A percentile compares a stretch with the other conserved stretches of the same genome.
Conservation (phyloP, 2,888 invertebrate species). For the Lasioglossum morio region DNA sequence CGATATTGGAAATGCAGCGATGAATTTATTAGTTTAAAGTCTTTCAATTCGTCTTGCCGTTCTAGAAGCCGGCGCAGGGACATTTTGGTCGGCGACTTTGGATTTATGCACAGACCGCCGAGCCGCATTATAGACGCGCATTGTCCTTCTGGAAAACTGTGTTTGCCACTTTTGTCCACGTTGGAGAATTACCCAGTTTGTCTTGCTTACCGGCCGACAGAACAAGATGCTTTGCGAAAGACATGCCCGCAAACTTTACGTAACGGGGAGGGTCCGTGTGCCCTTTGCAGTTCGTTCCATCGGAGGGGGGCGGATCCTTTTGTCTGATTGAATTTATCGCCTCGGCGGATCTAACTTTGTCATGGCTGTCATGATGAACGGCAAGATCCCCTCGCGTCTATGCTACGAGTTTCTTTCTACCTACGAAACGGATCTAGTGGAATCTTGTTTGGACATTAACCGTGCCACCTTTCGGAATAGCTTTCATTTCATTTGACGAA, state of each 20-base stretch:
- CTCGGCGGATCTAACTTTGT: conserved; percentile 41
- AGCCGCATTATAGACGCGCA: conserved; percentile 29
- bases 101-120: conserved; percentile 26
- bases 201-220: conserved; percentile 66
- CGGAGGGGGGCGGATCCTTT: conserved; percentile 21
- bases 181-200: conserved; percentile 65
- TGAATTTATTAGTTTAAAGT: background rate
- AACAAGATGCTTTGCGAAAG: conserved; percentile 14
- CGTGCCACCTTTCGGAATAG: background rate
- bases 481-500: background rate
- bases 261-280: background rate
- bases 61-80: background rate
- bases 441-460: background rate
- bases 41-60: background rate
- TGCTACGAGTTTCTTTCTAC: conserved; percentile 23
- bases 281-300: conserved; percentile 10
- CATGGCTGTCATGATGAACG: conserved; percentile 33
- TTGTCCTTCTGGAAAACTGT: conserved; percentile 38
- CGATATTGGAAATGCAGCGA: background rate
- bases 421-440: background rate
- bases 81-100: conserved; percentile 16
- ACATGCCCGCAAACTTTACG: conserved; percentile 1
- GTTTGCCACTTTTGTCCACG: conserved; percentile 61
- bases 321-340: conserved; percentile 73
- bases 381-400: conserved; percentile 26